Conservation (phyloP, 2,113 vertebrate species). For the Albula goreensis region DNA sequence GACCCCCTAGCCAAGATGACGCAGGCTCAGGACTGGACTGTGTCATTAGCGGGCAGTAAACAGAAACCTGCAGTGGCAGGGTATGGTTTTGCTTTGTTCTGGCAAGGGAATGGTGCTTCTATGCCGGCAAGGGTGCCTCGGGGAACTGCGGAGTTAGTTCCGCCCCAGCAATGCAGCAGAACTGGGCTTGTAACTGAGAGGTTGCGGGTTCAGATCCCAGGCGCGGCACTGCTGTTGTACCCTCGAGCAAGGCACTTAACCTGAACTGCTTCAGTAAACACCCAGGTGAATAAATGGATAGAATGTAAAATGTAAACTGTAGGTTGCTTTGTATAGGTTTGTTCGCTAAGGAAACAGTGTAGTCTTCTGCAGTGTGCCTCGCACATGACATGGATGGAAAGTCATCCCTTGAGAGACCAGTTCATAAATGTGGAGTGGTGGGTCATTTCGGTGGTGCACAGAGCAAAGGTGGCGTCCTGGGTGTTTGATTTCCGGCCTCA, state of each 20-base stretch:
- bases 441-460: background rate
- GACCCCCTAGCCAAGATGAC: background rate
- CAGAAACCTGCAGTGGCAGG: background rate
- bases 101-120: background rate
- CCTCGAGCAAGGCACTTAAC: too few relatives aligned
- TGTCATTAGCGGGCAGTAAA: background rate
- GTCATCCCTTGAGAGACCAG: background rate
- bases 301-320: too few relatives aligned
- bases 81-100: background rate
- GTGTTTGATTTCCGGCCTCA: too few relatives aligned
- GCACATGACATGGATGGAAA: background rate
- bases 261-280: too few relatives aligned
- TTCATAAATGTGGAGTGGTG: background rate
- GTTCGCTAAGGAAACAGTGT: too few relatives aligned
- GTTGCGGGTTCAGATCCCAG: too few relatives aligned
- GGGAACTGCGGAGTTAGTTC: background rate
- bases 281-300: too few relatives aligned
- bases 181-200: too few relatives aligned
- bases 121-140: too few relatives aligned
- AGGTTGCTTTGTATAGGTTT: too few relatives aligned
- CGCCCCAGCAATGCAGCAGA: background rate
- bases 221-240: too few relatives aligned
- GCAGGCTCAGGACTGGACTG: background rate
- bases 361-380: background rate
- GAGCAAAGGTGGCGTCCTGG: background rate